Evolutionary conservation across 2,888 invertebrate species (phyloP).

Genomic region (Iselma pallidipennis): DNA sequence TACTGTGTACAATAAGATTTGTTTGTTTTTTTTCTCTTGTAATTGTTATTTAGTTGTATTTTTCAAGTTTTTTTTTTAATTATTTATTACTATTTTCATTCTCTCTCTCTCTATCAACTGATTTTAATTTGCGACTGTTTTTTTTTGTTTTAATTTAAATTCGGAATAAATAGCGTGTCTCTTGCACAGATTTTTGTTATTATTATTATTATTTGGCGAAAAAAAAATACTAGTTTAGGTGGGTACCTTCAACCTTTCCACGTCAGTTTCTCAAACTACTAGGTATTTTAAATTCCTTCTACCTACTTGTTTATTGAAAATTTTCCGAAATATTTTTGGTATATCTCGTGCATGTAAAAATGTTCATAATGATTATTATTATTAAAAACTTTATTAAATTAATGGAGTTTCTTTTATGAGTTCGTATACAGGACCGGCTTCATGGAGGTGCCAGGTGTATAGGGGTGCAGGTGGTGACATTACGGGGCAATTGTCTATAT

Average conservation of each 20-base stretch:
- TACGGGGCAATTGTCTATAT: no score
- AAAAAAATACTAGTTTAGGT: conserved; percentile 33
- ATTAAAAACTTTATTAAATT: conserved; percentile 24
- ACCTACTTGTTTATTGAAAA: conserved; percentile 41
- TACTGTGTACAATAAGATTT: conserved; percentile 53
- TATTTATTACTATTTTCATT: conserved; percentile 34
- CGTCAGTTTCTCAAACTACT: not conserved
- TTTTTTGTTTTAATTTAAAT: not conserved
- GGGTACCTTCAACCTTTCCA: conserved; percentile 40
- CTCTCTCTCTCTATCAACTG: conserved; percentile 5
- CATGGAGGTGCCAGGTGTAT: no score
- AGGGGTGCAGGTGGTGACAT: no score
- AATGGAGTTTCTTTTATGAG: not conserved
- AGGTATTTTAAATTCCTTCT: no score
- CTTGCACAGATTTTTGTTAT: conserved; percentile 24
- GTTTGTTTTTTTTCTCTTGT: conserved; percentile 30
- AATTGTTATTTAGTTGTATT: conserved; percentile 44
- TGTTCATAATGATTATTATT: conserved; percentile 54
- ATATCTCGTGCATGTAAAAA: conserved; percentile 55
- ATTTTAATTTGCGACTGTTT: not conserved
- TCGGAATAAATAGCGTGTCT: conserved; percentile 27
- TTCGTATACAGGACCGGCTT: no score
- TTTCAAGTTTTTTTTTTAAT: no score
- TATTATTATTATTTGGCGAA: not conserved
- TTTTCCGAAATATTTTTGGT: conserved; percentile 48